A percentile compares a stretch with the other conserved stretches of the same genome.
Evolutionary conservation across 2,113 vertebrate genomes (phyloP).

Genomic region (Zapornia atra): DNA sequence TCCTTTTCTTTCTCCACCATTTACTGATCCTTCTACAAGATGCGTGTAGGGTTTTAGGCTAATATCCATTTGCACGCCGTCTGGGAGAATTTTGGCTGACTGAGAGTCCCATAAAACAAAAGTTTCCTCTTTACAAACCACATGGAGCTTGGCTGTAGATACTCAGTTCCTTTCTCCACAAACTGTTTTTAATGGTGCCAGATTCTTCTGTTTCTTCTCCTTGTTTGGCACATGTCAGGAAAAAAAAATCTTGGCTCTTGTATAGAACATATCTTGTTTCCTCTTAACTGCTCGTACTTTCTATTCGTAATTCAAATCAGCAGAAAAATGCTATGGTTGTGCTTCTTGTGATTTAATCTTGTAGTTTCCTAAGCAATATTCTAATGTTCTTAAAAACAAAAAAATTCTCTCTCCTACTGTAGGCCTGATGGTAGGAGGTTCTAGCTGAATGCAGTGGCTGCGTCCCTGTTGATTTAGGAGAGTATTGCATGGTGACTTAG

Average conservation of each 20-base stretch:
- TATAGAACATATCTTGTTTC: constrained; percentile 71
- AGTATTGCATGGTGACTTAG: neutral
- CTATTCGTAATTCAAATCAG: constrained; percentile 69
- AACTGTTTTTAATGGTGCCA: constrained; percentile 74
- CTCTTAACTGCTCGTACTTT: constrained; percentile 62
- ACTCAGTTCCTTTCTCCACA: constrained; percentile 65
- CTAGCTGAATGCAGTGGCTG: neutral
- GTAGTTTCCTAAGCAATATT: constrained; percentile 49
- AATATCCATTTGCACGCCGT: constrained; percentile 69
- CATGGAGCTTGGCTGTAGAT: constrained; percentile 71
- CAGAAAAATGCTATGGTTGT: constrained; percentile 48
- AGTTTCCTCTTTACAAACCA: constrained; percentile 69
- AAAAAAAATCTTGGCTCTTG: constrained; percentile 65
- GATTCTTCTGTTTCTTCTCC: constrained; percentile 69
- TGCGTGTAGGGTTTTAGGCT: constrained; percentile 59
- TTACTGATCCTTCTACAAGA: constrained; percentile 40
- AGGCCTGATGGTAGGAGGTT: neutral
- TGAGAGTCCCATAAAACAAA: constrained; percentile 65
- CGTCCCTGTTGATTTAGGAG: neutral
- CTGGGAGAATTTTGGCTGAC: constrained; percentile 66
- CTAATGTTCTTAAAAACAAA: constrained; percentile 24
- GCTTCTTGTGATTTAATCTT: constrained; percentile 46
- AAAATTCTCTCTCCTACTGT: neutral
- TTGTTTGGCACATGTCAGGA: constrained; percentile 71
- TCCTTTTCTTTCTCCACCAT: constrained; percentile 38